Evolutionary conservation across 92 coral and sea anemone genomes (phyloP).

Genomic region (Zoanthus sansibaricus): DNA sequence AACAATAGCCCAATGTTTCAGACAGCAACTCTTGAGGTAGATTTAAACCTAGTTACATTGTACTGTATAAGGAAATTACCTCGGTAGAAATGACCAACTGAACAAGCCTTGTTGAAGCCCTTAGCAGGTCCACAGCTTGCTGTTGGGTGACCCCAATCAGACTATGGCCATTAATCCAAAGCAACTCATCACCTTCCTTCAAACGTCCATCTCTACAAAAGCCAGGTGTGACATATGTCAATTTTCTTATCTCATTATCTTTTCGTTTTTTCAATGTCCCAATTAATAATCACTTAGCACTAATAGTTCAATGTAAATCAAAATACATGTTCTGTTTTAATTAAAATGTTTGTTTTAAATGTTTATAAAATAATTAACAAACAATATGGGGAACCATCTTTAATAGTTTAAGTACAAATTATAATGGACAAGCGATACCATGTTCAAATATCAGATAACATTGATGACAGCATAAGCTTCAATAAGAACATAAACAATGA

Average conservation of each 20-base stretch:
- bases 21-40: too few relatives aligned
- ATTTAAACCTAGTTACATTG: background rate
- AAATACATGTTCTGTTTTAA: too few relatives aligned
- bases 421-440: too few relatives aligned
- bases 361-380: too few relatives aligned
- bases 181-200: slow-evolving; percentile 89
- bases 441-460: too few relatives aligned
- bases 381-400: too few relatives aligned
- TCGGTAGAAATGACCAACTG: slow-evolving; percentile 87
- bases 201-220: slow-evolving; percentile 94
- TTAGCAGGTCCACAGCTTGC: slow-evolving; percentile 84
- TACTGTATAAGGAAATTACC: slow-evolving; percentile 48
- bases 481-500: too few relatives aligned
- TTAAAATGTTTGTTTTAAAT: too few relatives aligned
- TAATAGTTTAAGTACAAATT: too few relatives aligned
- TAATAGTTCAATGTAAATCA: too few relatives aligned
- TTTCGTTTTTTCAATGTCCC: background rate
- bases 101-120: slow-evolving; percentile 92
- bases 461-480: too few relatives aligned
- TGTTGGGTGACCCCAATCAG: slow-evolving; percentile 88
- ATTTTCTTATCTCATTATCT: background rate
- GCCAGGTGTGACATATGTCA: slow-evolving; percentile 1
- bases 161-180: slow-evolving; percentile 94
- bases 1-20: background rate
- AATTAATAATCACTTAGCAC: background rate